phyloP scores from a whole-genome alignment of 2,888 invertebrate species.

The Anthophora plumipes region DNA sequence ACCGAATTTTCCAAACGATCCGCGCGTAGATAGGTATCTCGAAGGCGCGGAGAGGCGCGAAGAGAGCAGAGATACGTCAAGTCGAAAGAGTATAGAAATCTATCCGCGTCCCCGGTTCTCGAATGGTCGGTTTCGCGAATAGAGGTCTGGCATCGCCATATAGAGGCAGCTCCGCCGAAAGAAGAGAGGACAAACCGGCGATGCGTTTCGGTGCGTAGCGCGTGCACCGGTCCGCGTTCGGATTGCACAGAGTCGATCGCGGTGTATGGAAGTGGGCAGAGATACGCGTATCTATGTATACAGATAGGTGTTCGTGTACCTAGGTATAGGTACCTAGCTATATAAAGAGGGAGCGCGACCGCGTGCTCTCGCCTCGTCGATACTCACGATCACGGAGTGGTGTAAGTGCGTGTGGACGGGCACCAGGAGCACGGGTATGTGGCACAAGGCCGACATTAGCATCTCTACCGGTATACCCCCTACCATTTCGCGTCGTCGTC shows the following conservation, averaged over 20 bases:
- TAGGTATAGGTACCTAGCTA: background rate
- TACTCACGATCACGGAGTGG: slow-evolving; percentile 42
- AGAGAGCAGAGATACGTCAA: background rate
- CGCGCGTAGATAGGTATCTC: too few species aligned
- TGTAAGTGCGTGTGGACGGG: slow-evolving; percentile 68
- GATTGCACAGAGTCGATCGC: slow-evolving; percentile 23
- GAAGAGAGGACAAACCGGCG: slow-evolving; percentile 44
- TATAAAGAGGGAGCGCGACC: background rate
- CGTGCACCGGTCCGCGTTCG: slow-evolving; percentile 48
- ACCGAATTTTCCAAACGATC: slow-evolving; percentile 2
- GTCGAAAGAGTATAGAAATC: background rate
- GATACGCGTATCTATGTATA: background rate
- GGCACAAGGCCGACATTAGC: slow-evolving; percentile 85
- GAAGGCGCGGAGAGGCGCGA: background rate
- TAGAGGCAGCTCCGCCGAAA: slow-evolving; percentile 28
- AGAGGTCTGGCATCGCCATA: slow-evolving; percentile 8
- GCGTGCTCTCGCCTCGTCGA: slow-evolving; percentile 52
- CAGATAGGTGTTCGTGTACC: background rate
- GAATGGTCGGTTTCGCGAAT: background rate
- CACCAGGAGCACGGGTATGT: slow-evolving; percentile 82
- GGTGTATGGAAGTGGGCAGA: slow-evolving; percentile 17
- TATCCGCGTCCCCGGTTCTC: background rate
- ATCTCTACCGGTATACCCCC: slow-evolving; percentile 84
- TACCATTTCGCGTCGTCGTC: slow-evolving; percentile 75
- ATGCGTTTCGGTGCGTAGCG: slow-evolving; percentile 56